Evolutionary conservation across 1,140 invertebrate genomes (phyloP).

Genomic region (Thaumatotibia leucotreta): DNA sequence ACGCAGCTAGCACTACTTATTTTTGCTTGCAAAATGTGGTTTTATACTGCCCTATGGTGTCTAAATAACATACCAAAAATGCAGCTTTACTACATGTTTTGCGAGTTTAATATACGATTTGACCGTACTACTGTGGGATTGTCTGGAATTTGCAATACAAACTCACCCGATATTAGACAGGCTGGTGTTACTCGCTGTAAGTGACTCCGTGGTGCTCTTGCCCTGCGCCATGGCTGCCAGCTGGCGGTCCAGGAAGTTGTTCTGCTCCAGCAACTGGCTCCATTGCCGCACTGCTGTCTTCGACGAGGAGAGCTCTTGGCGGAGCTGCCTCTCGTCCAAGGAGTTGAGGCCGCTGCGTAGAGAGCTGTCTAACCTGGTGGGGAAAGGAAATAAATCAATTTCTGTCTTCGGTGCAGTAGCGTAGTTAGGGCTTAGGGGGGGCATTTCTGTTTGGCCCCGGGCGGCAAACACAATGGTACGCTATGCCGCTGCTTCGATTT

Average conservation of each 20-base stretch:
- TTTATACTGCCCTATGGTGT: too few species aligned
- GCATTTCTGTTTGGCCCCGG: too few species aligned
- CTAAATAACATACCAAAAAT: too few species aligned
- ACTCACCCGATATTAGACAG: conserved; percentile 68
- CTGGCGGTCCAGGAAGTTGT: conserved; percentile 59
- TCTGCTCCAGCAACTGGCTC: conserved; percentile 67
- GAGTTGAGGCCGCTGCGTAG: conserved; percentile 72
- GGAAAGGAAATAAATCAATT: not conserved
- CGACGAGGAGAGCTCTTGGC: conserved; percentile 63
- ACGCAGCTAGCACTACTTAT: too few species aligned
- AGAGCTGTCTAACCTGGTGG: conserved; percentile 66
- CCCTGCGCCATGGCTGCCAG: conserved; percentile 66
- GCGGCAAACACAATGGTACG: too few species aligned
- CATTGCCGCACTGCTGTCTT: conserved; percentile 61
- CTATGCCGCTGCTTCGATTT: too few species aligned
- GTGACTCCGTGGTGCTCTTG: conserved; percentile 47
- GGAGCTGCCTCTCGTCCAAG: conserved; percentile 67
- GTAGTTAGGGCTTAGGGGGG: too few species aligned
- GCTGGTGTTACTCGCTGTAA: conserved; percentile 63
- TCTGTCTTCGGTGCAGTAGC: too few species aligned
- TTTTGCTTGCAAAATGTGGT: too few species aligned
- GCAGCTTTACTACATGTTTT: too few species aligned
- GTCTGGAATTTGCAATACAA: not conserved
- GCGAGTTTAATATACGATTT: too few species aligned
- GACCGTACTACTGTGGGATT: too few species aligned